Base-by-base conservation (phyloP, 2,888 invertebrate genomes). In the Orthosia gracilis region DNA sequence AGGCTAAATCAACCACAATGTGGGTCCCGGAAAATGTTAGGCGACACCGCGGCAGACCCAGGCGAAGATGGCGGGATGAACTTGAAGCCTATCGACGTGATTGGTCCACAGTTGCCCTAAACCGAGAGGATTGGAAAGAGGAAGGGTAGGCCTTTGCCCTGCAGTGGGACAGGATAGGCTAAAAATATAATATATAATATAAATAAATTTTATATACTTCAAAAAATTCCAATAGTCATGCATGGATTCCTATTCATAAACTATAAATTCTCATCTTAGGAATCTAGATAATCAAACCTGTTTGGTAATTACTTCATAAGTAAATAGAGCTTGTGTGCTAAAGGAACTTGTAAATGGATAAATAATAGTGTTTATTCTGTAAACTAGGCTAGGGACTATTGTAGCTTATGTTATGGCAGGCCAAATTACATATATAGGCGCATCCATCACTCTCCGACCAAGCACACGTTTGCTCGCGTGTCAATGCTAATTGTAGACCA, bases 271-370 rank as follows among this genome's bases (percentile, higher is more conserved):
- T 50, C 21, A 50, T 78, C 11, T 52, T 13, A 47, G 26, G 15
- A 21, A 76, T 50, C 18, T 55, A n/a, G 11, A n/a, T 7, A 63
- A n/a, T 21, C 13, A 23, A 69, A 59, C 31, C n/a, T 12, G 31
- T 54, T 78, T 40, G 21, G 58, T 52, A 13, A 12, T 50, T 11
- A 59, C 23, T 47, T 9, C 23, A 59, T 59, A 7, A 76, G 47
- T 59, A 69, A 70, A 70, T 59, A 59, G n/a, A 78, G 47, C 47
- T 52, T 52, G 45, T 58, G 21, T 78, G 26, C 23, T 31, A n/a
- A 47, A 13, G 3, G 15, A 70, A 23, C n/a, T 26, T 15, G n/a
- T 57, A n/a, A 45, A 74, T 76, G 21, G 12, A 49, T 40, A 26
- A 55, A 49, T 40, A 23, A n/a, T 15, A 54, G 47, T 76, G 17